Evolutionary conservation across 2,888 invertebrate species (phyloP).

Genomic region (Griposia aprilina): DNA sequence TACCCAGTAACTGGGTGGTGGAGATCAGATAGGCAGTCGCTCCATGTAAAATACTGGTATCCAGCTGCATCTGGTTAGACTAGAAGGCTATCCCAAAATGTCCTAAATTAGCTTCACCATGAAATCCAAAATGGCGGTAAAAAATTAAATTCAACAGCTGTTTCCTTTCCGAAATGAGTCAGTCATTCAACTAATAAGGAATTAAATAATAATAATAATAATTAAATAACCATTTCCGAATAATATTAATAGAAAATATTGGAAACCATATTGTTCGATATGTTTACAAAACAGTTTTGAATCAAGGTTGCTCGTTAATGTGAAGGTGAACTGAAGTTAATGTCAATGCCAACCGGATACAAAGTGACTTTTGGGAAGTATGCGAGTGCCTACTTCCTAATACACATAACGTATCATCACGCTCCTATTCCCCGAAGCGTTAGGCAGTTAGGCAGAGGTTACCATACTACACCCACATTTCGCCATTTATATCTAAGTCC

Average conservation of each 20-base stretch:
- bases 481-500: too few species aligned
- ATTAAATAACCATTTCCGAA: slow-evolving; percentile 27
- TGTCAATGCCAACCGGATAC: slow-evolving; percentile 38
- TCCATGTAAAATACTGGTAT: background rate
- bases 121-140: background rate
- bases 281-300: slow-evolving; percentile 20
- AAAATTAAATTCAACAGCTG: background rate
- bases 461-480: background rate
- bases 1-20: background rate
- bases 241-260: background rate
- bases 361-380: background rate
- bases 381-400: slow-evolving; percentile 21
- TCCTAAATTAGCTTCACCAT: background rate
- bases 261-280: background rate
- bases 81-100: background rate
- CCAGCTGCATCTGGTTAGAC: too few species aligned
- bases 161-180: background rate
- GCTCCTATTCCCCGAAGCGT: background rate
- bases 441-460: background rate
- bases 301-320: slow-evolving; percentile 31
- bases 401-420: too few species aligned
- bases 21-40: background rate
- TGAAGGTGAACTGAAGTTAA: slow-evolving; percentile 18
- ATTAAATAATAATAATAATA: slow-evolving; percentile 15
- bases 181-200: slow-evolving; percentile 10